Evolutionary conservation across 1,140 invertebrate species (phyloP), one percentile per base, ranked within the genome.

Genomic region (Trinorchestia longiramus): DNA sequence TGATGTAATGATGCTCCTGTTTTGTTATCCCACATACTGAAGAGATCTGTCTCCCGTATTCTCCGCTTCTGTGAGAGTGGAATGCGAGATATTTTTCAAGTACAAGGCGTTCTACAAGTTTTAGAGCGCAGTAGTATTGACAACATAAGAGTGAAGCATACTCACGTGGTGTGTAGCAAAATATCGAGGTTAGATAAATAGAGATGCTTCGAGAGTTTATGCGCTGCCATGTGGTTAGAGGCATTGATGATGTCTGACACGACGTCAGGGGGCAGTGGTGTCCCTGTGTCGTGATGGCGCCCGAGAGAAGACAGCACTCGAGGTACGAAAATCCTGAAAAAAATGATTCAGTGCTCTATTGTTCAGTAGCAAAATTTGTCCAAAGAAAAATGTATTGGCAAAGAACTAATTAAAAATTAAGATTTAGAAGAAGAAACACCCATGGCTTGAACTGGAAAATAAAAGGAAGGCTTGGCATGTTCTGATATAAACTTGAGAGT

Each of bases 141-240:
- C 19, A 19, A 53, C 47, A 53, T 19, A 53, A 53, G 8, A 53
- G 47, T 19, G 47, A 11, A 36, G 62, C 62, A 3, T 28, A 77
- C 92, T 94, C 17, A 94, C 92, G 43, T 94, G 40, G 92, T 94
- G 44, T 94, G 92, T 8, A 94, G 92, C 43, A 94, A 47, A 23
- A 94, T 19, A 40, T 94, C 92, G 43, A 94, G 92, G 41, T 94
- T 94, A 17, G 92, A 43, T 8, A 94, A 43, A 43, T 94, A 94
- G 40, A 94, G 92, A 94, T 94, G 92, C 40, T 47, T 94, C 36
- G 43, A 94, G 43, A 94, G 92, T 8, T 94, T 94, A 44, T 94
- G 92, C 15, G 92, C 92, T 11, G 92, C 92, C 92, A 94, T 94
- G 92, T 94, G 92, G 44, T 94, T 94, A 4, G 43, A 45, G 43